Evolutionary conservation across 2,888 invertebrate genomes (phyloP).

Genomic region (Boloria selene): DNA sequence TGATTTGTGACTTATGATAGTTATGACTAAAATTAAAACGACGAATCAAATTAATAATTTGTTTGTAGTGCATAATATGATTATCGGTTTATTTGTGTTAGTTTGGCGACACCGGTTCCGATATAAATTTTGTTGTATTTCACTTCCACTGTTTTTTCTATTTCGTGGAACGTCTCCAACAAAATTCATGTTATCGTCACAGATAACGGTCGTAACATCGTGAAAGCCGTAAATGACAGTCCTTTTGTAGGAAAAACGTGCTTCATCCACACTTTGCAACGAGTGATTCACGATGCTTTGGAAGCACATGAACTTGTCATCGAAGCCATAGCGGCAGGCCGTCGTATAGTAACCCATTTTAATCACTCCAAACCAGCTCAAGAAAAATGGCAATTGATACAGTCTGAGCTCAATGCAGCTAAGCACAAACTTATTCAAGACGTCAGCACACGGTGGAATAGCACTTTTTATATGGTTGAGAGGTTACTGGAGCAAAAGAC

Average conservation of each 20-base stretch:
- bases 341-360: conserved; percentile 18
- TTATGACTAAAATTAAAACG: too few relatives aligned
- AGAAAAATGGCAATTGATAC: conserved; percentile 18
- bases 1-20: too few relatives aligned
- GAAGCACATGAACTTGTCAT: conserved; percentile 12
- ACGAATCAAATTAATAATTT: too few relatives aligned
- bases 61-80: too few relatives aligned
- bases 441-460: conserved; percentile 15
- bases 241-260: conserved; percentile 19
- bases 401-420: conserved; percentile 17
- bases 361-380: conserved; percentile 23
- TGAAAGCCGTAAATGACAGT: conserved; percentile 25
- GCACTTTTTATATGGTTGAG: conserved; percentile 7
- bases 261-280: conserved; percentile 24
- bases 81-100: too few relatives aligned
- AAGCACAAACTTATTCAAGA: conserved; percentile 24
- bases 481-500: conserved; percentile 5
- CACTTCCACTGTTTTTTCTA: too few relatives aligned
- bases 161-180: background rate
- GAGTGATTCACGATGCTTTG: conserved; percentile 16
- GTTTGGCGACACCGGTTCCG: too few relatives aligned
- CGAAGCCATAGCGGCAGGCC: conserved; percentile 11
- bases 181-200: conserved; percentile 1
- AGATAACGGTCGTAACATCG: background rate
- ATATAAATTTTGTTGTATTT: too few relatives aligned